Base-by-base conservation (phyloP, 2,888 invertebrate species). In the Meta bourneti region DNA sequence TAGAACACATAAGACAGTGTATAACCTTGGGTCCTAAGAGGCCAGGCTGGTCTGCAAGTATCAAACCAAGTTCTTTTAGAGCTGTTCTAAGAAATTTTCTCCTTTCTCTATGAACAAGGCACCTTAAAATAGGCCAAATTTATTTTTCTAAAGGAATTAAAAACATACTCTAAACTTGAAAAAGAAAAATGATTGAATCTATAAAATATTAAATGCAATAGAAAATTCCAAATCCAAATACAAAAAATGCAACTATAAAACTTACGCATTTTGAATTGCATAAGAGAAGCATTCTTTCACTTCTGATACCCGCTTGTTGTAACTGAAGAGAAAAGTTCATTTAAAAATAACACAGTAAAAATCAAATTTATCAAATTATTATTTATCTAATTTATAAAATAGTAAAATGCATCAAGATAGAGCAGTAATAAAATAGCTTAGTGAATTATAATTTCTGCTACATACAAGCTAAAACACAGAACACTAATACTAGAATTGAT, bases 21-120 rank as follows among this genome's bases (percentile, higher is more conserved):
- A 54, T 83, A 94, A 95, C 95, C 95, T 99, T 99, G 0, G 99
- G 99, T 0, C 99, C 99, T 75, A 99, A 95, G 48, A 99, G 95
- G 0, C 99, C 99, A 5, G 99, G 99, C 95, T 99, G 99, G 95
- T 99, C 99, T 19, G 99, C 98, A 94, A 99, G 96, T 94, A 99
- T 98, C 4, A 99, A 96, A 0, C 98, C 98, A 93, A 99, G 95
- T 95, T 99, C 99, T 94, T 99, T 98, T 34, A 99, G 95, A 2
- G 99, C 98, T 4, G 98, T 98, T 89, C 99, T 96, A 92, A 99
- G 95, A 95, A 99, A 99, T 95, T 99, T 99, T 94, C 99, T 96
- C 86, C 99, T 96, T 94, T 99, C 99, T 93, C 99, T 96, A 95
- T 99, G 99, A 94, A 98, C 97, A 93, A 97, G 96, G 0, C 98